Percentiles rank a stretch among this genome's conserved stretches.
phyloP scores from a whole-genome alignment of 2,888 invertebrate genomes.

The Ethmia dodecea region DNA sequence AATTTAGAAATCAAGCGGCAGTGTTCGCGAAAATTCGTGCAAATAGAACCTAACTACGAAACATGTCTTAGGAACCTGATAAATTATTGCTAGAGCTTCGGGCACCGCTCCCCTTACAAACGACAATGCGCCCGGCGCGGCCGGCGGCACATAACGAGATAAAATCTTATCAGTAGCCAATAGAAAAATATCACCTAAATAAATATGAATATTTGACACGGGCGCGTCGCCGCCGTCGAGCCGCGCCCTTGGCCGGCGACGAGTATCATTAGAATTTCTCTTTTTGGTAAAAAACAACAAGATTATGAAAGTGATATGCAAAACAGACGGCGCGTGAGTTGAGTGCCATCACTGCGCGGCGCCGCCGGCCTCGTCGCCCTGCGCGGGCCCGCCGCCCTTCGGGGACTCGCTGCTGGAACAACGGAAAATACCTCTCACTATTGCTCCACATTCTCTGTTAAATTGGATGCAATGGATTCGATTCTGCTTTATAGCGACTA shows the following conservation, averaged over 20 bases:
- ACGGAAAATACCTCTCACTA: background rate
- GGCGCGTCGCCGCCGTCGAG: conserved; percentile 30
- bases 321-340: conserved; percentile 24
- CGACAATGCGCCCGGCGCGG: conserved; percentile 51
- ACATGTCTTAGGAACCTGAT: conserved; percentile 77
- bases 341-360: conserved; percentile 49
- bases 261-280: conserved; percentile 42
- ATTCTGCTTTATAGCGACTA: no score
- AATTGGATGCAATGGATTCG: no score
- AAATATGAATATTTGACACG: conserved; percentile 67
- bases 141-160: conserved; percentile 65
- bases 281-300: conserved; percentile 70
- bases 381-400: conserved; percentile 30
- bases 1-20: conserved; percentile 71
- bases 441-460: no score
- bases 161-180: conserved; percentile 75
- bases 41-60: conserved; percentile 75
- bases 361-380: conserved; percentile 28
- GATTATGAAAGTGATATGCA: conserved; percentile 65
- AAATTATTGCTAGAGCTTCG: conserved; percentile 76
- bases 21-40: conserved; percentile 75
- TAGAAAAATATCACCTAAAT: conserved; percentile 78
- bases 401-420: conserved; percentile 39
- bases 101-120: conserved; percentile 43
- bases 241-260: conserved; percentile 28